Evolutionary conservation across 2,113 vertebrate genomes (phyloP).

Genomic region (Felis catus): F.catus_Fca126_mat1.0 CM031412.1:140989001-140989500

Average conservation of each 20-base stretch:
- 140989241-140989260: too few species aligned
- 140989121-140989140: too few species aligned
- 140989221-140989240: too few species aligned
- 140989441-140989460: not conserved
- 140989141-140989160: too few species aligned
- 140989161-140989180: too few species aligned
- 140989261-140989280: not conserved
- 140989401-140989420: not conserved
- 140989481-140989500: not conserved
- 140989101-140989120: too few species aligned
- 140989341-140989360: not conserved
- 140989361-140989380: not conserved
- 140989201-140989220: too few species aligned
- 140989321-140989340: not conserved
- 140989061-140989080: too few species aligned
- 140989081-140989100: too few species aligned
- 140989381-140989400: slow-evolving; percentile 19
- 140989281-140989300: not conserved
- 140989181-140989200: too few species aligned
- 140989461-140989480: not conserved
- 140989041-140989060: not conserved
- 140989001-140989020: not conserved
- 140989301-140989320: not conserved
- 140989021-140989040: not conserved
- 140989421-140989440: not conserved